A percentile compares a stretch with the other conserved stretches of the same genome.
These are phyloP conservation scores for Chaetorhynchus papuensis DNA, from an alignment of 2,113 vertebrate species.

Conservation along the genomic window DNA sequence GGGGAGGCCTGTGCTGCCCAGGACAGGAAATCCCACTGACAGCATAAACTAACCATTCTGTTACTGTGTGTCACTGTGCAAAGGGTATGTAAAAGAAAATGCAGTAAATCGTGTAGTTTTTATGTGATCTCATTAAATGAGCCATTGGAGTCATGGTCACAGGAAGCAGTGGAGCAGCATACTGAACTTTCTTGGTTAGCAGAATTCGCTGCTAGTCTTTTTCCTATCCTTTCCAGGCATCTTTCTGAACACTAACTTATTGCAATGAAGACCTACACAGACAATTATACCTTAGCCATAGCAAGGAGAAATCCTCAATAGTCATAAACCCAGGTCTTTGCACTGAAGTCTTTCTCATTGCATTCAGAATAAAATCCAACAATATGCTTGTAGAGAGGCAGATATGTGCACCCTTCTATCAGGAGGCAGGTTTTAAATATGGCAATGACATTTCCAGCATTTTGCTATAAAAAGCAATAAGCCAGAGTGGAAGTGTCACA, in stretches of 20 bases:
- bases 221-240: background rate
- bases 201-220: background rate
- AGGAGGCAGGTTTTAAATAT: background rate
- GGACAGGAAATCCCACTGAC: background rate
- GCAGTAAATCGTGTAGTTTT: background rate
- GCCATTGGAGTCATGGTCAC: background rate
- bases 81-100: background rate
- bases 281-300: background rate
- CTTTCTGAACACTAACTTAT: background rate
- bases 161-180: background rate
- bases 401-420: background rate
- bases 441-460: background rate
- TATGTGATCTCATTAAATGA: background rate
- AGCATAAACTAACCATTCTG: background rate
- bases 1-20: background rate
- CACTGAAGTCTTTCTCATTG: background rate
- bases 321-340: background rate
- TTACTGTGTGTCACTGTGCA: background rate
- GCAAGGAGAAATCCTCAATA: background rate
- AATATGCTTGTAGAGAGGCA: background rate
- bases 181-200: background rate
- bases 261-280: background rate
- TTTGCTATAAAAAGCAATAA: background rate
- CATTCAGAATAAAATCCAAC: background rate
- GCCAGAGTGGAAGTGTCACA: background rate